These are phyloP conservation scores for Heteractis magnifica DNA, from an alignment of 92 coral and sea anemone species.

Conservation along the genomic window DNA sequence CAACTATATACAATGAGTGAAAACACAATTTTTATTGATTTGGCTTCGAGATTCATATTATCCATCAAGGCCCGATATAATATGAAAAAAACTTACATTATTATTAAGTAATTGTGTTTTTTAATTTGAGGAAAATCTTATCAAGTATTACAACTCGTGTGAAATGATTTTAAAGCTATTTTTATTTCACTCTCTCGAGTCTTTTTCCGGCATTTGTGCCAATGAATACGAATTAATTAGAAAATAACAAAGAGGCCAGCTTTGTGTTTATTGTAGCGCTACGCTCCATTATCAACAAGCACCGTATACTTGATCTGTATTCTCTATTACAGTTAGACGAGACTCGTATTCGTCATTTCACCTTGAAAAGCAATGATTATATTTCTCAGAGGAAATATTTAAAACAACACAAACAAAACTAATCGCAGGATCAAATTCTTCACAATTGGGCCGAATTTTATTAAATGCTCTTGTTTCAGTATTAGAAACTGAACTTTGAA, in stretches of 20 bases:
- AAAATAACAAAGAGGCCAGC: slow-evolving; percentile 3
- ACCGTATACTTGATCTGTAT: neutral
- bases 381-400: neutral
- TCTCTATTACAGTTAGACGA: neutral
- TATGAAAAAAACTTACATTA: neutral
- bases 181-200: slow-evolving; percentile 12
- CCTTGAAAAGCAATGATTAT: neutral
- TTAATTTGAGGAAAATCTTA: slow-evolving; percentile 1
- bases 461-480: slow-evolving; percentile 1
- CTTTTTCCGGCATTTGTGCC: slow-evolving; percentile 25
- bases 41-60: slow-evolving; percentile 11
- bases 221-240: slow-evolving; percentile 21
- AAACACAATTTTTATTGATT: neutral
- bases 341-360: neutral
- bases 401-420: neutral
- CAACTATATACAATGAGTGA: neutral
- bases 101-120: neutral
- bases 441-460: slow-evolving; percentile 1
- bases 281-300: neutral
- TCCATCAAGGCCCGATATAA: slow-evolving; percentile 9
- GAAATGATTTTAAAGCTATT: slow-evolving; percentile 5
- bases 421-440: neutral
- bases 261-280: slow-evolving; percentile 1
- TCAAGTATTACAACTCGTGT: slow-evolving; percentile 14
- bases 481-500: slow-evolving; percentile 22